These are phyloP conservation scores for Volucella inanis DNA, from an alignment of 2,888 invertebrate genomes.

Conservation along the genomic window DNA sequence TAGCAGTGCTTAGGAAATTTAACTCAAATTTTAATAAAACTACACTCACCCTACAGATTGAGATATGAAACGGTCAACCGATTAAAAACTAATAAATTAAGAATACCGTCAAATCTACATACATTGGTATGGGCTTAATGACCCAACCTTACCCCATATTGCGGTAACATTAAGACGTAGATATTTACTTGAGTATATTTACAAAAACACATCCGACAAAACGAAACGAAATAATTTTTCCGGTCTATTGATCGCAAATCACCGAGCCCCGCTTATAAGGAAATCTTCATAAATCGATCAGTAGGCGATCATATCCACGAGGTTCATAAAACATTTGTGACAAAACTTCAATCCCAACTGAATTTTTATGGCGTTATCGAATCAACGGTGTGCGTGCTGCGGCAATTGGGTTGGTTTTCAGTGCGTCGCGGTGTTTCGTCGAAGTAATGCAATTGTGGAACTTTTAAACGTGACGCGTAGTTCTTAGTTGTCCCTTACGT, in stretches of 20 bases:
- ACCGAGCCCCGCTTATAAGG: slow-evolving; percentile 34
- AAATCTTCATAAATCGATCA: slow-evolving; percentile 13
- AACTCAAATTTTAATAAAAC: no score
- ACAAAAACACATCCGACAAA: not conserved
- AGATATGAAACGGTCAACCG: no score
- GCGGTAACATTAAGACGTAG: not conserved
- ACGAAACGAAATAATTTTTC: slow-evolving; percentile 46
- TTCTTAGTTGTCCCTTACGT: no score
- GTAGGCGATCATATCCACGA: slow-evolving; percentile 12
- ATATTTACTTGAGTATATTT: not conserved
- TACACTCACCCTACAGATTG: no score
- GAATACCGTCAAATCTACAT: no score
- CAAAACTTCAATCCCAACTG: slow-evolving; percentile 28
- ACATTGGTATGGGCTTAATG: not conserved
- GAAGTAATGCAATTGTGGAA: no score
- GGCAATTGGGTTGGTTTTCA: slow-evolving; percentile 9
- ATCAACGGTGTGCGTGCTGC: not conserved
- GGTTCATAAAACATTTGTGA: slow-evolving; percentile 21
- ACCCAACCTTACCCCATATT: not conserved
- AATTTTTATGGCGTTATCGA: not conserved
- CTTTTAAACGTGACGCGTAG: no score
- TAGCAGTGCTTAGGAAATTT: no score
- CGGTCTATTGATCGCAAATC: slow-evolving; percentile 46
- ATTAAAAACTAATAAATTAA: no score
- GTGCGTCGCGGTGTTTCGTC: slow-evolving; percentile 11